Base-by-base conservation (phyloP, 2,797 vertebrate genomes). In the Smutsia gigantea region DNA sequence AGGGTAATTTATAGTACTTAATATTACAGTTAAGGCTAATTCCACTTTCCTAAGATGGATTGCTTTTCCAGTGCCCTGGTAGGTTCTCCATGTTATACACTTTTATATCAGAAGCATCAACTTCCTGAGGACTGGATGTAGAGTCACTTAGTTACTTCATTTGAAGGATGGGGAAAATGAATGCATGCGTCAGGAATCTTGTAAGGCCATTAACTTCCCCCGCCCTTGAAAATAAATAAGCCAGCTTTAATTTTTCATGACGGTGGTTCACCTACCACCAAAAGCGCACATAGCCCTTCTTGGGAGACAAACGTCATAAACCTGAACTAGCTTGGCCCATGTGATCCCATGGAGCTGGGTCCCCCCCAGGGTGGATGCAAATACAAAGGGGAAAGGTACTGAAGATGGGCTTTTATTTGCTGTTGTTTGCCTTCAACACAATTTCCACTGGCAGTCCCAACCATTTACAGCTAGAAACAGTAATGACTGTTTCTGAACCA, bases 221-320 rank as follows among this genome's bases (percentile, higher is more conserved):
- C 88, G 82, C n/a, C 63, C 91, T 96, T 97, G 59, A 92, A 95
- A 95, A 89, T 93, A 90, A 95, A 95, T 66, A 88, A 75, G 81
- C 18, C 82, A 81, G n/a, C 39, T 85, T 95, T 93, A 68, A 93
- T 95, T 96, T 91, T 83, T 61, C 68, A n/a, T 64, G 25, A 46
- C 39, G 31, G 42, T 75, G 19, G 42, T 49, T 94, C 25, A 46
- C 27, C 39, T 66, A 29, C 3, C 29, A n/a, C 21, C 42, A 31
- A 49, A 96, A 77, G 19, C 34, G 63, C 37, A 49, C 2, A 18
- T 57, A 85, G 37, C 9, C 85, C 66, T 71, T 94, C 74, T 46
- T 21, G 61, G 72, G 57, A 94, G 78, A 74, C 13, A 15, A 51
- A 57, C 1, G 64, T 34, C 89, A 37, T 82, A 85, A 94, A 78